These are phyloP conservation scores for Agrochola litura DNA, from an alignment of 2,888 invertebrate genomes.

Conservation along the genomic window DNA sequence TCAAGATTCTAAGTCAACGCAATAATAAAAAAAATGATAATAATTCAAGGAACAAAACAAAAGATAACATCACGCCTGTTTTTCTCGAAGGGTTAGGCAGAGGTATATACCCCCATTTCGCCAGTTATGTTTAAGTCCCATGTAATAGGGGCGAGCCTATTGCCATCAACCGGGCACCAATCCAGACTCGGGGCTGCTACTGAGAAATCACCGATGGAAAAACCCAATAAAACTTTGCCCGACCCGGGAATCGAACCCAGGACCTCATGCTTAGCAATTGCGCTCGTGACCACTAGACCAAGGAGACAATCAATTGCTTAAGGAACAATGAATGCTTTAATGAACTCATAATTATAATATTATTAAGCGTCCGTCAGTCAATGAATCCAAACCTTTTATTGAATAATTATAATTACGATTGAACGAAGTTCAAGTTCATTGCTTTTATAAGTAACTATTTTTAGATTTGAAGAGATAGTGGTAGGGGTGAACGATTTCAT, in stretches of 20 bases:
- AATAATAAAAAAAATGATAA: too few species aligned
- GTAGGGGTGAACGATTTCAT: slow-evolving; percentile 44
- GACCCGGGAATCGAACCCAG: background rate
- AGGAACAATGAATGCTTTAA: slow-evolving; percentile 44
- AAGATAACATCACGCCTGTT: too few species aligned
- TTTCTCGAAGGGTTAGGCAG: too few species aligned
- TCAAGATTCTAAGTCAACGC: too few species aligned
- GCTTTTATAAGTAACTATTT: slow-evolving; percentile 41
- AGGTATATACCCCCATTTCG: background rate
- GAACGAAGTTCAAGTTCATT: slow-evolving; percentile 53
- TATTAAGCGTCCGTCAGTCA: slow-evolving; percentile 17
- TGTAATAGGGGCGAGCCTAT: background rate
- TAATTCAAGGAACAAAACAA: too few species aligned
- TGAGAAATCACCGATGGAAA: background rate
- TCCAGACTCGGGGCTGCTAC: background rate
- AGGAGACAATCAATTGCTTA: background rate
- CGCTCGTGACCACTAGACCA: background rate
- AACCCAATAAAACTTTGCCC: background rate
- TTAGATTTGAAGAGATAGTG: slow-evolving; percentile 29
- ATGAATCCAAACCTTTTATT: slow-evolving; percentile 20
- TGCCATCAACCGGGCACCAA: background rate
- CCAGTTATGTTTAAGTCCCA: background rate
- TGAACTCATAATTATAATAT: slow-evolving; percentile 23
- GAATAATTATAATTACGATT: slow-evolving; percentile 20
- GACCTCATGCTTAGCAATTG: background rate